Percentiles rank a stretch among this genome's conserved stretches.
phyloP scores from a whole-genome alignment of 1,140 invertebrate genomes.

The Mercenaria mercenaria region DNA sequence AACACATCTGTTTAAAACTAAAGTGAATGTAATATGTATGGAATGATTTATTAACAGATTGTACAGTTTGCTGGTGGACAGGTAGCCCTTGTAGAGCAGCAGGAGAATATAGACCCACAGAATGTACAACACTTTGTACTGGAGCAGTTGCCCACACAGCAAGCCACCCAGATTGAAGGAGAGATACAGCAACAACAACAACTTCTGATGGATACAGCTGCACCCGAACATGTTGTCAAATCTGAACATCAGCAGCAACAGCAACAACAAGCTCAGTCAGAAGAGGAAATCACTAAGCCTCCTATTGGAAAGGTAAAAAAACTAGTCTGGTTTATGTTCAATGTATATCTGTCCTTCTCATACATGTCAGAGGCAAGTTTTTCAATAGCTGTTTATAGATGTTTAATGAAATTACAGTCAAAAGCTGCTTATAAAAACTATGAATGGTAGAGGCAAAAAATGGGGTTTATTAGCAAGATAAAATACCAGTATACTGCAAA shows the following conservation, averaged over 20 bases:
- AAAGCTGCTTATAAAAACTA: no score
- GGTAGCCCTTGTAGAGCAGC: conserved; percentile 78
- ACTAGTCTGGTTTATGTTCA: no score
- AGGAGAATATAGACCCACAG: conserved; percentile 78
- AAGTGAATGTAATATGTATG: no score
- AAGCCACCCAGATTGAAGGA: conserved; percentile 52
- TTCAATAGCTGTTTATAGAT: no score
- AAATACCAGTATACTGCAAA: no score
- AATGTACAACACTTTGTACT: conserved; percentile 66
- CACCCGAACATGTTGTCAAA: conserved; percentile 28
- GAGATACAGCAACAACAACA: conserved; percentile 67
- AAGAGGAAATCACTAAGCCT: conserved; percentile 72
- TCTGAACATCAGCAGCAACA: conserved; percentile 23
- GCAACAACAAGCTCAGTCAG: not conserved
- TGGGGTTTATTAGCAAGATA: no score
- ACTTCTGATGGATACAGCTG: conserved; percentile 41
- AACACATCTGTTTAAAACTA: no score
- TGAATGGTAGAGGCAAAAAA: no score
- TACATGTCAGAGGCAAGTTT: no score
- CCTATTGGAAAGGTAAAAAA: conserved; percentile 81
- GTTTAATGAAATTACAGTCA: no score
- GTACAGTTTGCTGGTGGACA: conserved; percentile 71
- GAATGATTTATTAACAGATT: conserved; percentile 60
- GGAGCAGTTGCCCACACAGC: conserved; percentile 69
- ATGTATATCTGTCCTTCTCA: no score